Evolutionary conservation across 2,113 vertebrate species (phyloP), one percentile per base, ranked within the genome.

Genomic region (Nyctibius bracteatus): DNA sequence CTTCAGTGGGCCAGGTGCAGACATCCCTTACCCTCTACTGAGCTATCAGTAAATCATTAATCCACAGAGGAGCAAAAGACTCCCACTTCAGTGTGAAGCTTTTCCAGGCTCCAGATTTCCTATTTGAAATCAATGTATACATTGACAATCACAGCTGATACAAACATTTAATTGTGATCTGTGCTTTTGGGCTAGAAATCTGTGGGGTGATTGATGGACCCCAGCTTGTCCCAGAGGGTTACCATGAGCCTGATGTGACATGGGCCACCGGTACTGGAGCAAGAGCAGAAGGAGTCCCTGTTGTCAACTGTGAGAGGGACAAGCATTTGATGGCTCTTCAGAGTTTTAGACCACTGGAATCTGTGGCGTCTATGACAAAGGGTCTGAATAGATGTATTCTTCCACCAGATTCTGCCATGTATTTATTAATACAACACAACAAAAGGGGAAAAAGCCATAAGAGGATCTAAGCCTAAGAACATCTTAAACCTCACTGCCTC

Each of bases 11-110:
- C 52, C 88, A 82, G 74, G 85, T 90, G 65, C 43, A 89, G 86
- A 79, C 66, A 83, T 58, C 51, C 28, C 84, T 86, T 79, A 74
- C n/a, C 41, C 54, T 79, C 68, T 72, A 93, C 88, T 59, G 54
- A 95, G 41, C 44, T 85, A 80, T 52, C 27, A 75, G 58, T 92
- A 94, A 90, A 85, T 75, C 70, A 85, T 90, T 91, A 91, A 94
- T 41, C 54, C 22, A n/a, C 28, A 72, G 24, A 94, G 33, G 19
- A 87, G 62, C 58, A 88, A 75, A 94, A 72, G 19, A 54, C 23
- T 71, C 46, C 59, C 41, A 59, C 33, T 85, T 80, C 73, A 84
- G 12, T 49, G 90, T 59, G 67, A 92, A 88, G 79, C 13, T 96
- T 61, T 85, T 57, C 51, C 67, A 90, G 49, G 62, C 54, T 70